Evolutionary conservation across 2,113 vertebrate species (phyloP).

Genomic region (Pitta sordida): DNA sequence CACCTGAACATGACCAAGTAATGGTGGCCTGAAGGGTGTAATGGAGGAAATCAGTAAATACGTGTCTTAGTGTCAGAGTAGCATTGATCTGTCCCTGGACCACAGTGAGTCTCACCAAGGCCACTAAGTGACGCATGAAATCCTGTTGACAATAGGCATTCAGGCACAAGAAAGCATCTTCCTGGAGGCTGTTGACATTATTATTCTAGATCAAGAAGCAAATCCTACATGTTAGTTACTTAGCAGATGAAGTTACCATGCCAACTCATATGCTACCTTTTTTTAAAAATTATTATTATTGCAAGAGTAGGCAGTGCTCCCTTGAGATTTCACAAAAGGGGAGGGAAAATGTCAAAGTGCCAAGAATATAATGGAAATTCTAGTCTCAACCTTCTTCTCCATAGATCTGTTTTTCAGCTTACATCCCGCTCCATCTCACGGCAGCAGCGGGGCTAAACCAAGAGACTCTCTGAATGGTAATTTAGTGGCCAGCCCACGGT

Average conservation of each 20-base stretch:
- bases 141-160: neutral
- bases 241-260: constrained; percentile 70
- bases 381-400: constrained; percentile 35
- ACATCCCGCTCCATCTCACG: neutral
- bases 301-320: constrained; percentile 38
- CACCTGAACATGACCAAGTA: neutral
- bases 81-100: neutral
- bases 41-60: neutral
- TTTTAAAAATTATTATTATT: constrained; percentile 54
- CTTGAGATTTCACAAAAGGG: constrained; percentile 57
- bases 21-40: neutral
- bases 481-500: constrained; percentile 53
- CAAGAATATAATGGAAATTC: constrained; percentile 54
- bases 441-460: constrained; percentile 25
- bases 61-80: neutral
- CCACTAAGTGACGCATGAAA: neutral
- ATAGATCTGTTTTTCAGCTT: constrained; percentile 46
- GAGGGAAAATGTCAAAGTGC: constrained; percentile 59
- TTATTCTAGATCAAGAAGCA: constrained; percentile 62
- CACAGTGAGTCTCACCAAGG: neutral
- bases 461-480: constrained; percentile 45
- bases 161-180: constrained; percentile 28
- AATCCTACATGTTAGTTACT: constrained; percentile 55
- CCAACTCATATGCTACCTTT: constrained; percentile 63
- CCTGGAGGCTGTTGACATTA: constrained; percentile 50